Conservation (phyloP, 1,140 invertebrate species). For the Drosophila lini region DNA sequence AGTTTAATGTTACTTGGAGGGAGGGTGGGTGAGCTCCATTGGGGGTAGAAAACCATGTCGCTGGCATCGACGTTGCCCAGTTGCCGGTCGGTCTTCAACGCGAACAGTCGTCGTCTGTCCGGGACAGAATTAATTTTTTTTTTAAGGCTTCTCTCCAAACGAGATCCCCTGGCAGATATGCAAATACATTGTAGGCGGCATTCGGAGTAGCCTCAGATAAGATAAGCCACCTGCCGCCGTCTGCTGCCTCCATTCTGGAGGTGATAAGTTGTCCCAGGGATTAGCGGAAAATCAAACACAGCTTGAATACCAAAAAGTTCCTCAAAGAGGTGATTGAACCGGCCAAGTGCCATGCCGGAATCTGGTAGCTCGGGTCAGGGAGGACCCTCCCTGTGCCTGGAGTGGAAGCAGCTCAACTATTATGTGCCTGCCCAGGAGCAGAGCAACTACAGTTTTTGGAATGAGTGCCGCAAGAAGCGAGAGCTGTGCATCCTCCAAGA, state of each 20-base stretch:
- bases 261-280: conserved; percentile 18
- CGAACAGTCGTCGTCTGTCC: conserved; percentile 53
- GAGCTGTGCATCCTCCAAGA: conserved; percentile 71
- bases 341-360: conserved; percentile 16
- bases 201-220: conserved; percentile 25
- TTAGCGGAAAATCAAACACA: conserved; percentile 21
- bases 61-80: conserved; percentile 44
- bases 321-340: conserved; percentile 38
- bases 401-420: conserved; percentile 81
- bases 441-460: conserved; percentile 80
- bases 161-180: conserved; percentile 43
- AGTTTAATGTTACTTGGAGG: conserved; percentile 70
- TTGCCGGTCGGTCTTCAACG: conserved; percentile 41
- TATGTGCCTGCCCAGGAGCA: conserved; percentile 80
- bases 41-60: conserved; percentile 67
- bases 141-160: conserved; percentile 61
- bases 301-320: background rate
- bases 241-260: background rate
- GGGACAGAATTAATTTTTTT: conserved; percentile 18
- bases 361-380: conserved; percentile 5
- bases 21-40: conserved; percentile 7
- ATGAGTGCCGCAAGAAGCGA: conserved; percentile 68
- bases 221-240: conserved; percentile 20
- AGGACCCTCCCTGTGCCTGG: conserved; percentile 65
- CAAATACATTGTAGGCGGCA: conserved; percentile 50